These are phyloP conservation scores for Chromoteleia sp. DNA, from an alignment of 2,888 invertebrate genomes.

Conservation along the genomic window DNA sequence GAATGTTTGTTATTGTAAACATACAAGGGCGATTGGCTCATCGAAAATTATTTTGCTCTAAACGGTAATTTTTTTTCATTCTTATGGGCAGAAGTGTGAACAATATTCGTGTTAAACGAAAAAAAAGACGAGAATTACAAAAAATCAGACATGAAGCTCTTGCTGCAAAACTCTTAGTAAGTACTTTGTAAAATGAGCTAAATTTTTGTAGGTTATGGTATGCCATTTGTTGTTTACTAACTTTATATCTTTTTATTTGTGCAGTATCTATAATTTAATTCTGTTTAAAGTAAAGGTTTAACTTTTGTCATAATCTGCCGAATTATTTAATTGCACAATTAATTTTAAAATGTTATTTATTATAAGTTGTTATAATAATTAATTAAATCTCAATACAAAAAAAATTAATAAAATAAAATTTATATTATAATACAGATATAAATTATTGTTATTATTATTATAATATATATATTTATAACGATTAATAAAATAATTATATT, in stretches of 20 bases:
- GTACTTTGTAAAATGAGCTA: not conserved
- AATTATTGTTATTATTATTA: too few species aligned
- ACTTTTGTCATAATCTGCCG: too few species aligned
- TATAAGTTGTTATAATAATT: too few species aligned
- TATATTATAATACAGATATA: too few species aligned
- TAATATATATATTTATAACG: too few species aligned
- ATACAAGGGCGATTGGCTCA: too few species aligned
- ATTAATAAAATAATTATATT: too few species aligned
- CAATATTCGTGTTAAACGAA: conserved; percentile 22
- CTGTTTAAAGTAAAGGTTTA: not conserved
- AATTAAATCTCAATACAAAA: too few species aligned
- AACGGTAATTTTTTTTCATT: not conserved
- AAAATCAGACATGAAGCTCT: conserved; percentile 52
- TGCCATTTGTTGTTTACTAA: not conserved
- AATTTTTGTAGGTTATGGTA: conserved; percentile 6
- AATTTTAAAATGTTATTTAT: too few species aligned
- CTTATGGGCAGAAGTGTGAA: conserved; percentile 35
- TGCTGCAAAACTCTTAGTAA: conserved; percentile 44
- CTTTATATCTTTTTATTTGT: not conserved
- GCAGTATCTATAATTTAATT: not conserved
- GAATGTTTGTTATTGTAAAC: not conserved
- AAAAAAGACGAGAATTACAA: conserved; percentile 44
- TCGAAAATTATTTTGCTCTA: not conserved
- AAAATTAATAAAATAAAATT: too few species aligned
- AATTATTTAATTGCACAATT: too few species aligned